Evolutionary conservation across 2,888 invertebrate genomes (phyloP).

Genomic region (Phyllotreta cruciferae): DNA sequence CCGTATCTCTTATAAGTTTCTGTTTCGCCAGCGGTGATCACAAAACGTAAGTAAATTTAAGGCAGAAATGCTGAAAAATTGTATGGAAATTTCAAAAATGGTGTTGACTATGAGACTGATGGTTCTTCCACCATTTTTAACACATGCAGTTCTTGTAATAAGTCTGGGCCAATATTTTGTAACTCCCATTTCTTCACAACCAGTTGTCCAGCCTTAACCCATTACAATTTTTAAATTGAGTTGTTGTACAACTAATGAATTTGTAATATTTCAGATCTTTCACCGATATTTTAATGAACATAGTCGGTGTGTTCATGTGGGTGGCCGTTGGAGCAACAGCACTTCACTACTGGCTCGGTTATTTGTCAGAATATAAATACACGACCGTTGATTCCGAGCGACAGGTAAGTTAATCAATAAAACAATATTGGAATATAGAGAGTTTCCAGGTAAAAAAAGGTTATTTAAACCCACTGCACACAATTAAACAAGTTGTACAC

Average conservation of each 20-base stretch:
- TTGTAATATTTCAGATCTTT: conserved; percentile 66
- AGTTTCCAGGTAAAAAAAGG: conserved; percentile 3
- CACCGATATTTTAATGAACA: conserved; percentile 86
- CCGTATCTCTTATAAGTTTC: conserved; percentile 76
- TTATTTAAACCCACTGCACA: not conserved
- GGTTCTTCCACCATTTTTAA: too few relatives aligned
- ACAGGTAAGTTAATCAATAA: conserved; percentile 61
- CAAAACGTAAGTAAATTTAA: conserved; percentile 70
- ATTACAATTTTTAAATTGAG: not conserved
- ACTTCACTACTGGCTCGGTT: conserved; percentile 89
- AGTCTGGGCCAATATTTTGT: not conserved
- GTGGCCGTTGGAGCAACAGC: conserved; percentile 86
- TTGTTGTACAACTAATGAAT: not conserved
- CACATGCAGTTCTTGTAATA: not conserved
- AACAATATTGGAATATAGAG: conserved; percentile 42
- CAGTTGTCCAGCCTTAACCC: too few relatives aligned
- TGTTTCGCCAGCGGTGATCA: conserved; percentile 80
- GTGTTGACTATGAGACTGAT: too few relatives aligned
- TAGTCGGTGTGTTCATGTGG: conserved; percentile 84
- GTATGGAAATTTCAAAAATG: too few relatives aligned
- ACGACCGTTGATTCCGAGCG: conserved; percentile 76
- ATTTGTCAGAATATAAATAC: conserved; percentile 81
- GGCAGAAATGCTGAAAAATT: too few relatives aligned
- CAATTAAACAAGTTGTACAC: too few relatives aligned
- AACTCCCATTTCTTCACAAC: too few relatives aligned